Base-by-base conservation (phyloP, 2,113 vertebrate species). In the Aegotheles bennettii region DNA sequence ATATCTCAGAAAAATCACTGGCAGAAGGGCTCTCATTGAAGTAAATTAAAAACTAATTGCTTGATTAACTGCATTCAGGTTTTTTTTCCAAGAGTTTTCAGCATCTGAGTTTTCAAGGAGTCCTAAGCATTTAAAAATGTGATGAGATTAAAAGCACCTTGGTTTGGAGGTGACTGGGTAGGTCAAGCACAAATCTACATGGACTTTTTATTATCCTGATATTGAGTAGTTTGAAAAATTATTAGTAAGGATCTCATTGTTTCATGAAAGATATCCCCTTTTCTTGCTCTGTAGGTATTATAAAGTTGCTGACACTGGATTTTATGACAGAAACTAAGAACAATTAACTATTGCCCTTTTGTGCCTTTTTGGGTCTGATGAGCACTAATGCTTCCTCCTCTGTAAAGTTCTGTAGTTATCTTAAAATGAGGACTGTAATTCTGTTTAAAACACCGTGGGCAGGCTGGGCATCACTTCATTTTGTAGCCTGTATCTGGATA, bases 231-330 rank as follows among this genome's bases (percentile, higher is more conserved):
- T 59, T 48, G 76, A 64, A 70, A 81, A 83, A 40, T 75, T 40
- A 33, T 67, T 74, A 65, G 11, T 43, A 17, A 43, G 60, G 47
- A 45, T 63, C 33, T 94, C 56, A 90, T 93, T 97, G 93, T 95
- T 70, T 86, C 63, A 17, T 28, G 20, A 47, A 38, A 94, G 94
- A 61, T 21, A 28, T 31, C 63, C 2, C 61, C 57, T 91, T 75
- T 75, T 87, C 63, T 69, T 74, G 29, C 13, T 94, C 71, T 88
- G 93, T 59, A 74, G 54, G 18, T 78, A 65, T 90, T 86, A 5
- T 7, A 26, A 95, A 96, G 69, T 86, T 88, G 88, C 94, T 95
- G 93, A 94, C 10, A 15, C 47, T 68, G 76, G 53, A 29, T 87
- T 95, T 95, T 95, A 13, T 71, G 31, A 60, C 36, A 59, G 81